phyloP scores from a whole-genome alignment of 2,888 invertebrate species.

The Perizoma flavofasciatum region DNA sequence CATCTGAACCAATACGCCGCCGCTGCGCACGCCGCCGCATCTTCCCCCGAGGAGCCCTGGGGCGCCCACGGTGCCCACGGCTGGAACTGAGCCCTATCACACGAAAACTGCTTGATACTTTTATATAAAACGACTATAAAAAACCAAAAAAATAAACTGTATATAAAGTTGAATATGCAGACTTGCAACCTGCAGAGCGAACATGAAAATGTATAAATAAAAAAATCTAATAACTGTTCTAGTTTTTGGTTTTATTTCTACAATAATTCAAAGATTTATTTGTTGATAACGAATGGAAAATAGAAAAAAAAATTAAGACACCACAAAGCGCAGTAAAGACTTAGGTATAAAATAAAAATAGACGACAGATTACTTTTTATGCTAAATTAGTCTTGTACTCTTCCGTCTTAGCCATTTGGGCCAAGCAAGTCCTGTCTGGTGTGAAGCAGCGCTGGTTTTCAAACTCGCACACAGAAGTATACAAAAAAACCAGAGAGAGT shows the following conservation, averaged over 20 bases:
- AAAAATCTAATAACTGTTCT: conserved; percentile 69
- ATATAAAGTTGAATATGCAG: conserved; percentile 78
- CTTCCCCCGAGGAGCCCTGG: conserved; percentile 76
- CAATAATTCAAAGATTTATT: not conserved
- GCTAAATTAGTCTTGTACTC: too few relatives aligned
- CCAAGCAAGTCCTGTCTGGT: too few relatives aligned
- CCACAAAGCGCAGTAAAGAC: too few relatives aligned
- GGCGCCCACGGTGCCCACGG: conserved; percentile 61
- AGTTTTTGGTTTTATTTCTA: conserved; percentile 41
- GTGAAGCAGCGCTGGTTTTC: too few relatives aligned
- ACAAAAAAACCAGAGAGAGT: too few relatives aligned
- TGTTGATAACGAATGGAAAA: not conserved
- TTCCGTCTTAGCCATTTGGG: too few relatives aligned
- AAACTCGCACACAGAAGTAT: too few relatives aligned
- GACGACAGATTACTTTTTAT: too few relatives aligned
- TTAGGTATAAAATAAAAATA: too few relatives aligned
- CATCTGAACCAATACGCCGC: conserved; percentile 73
- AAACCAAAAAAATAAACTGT: conserved; percentile 68
- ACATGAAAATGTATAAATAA: conserved; percentile 74
- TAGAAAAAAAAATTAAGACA: too few relatives aligned
- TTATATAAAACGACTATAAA: conserved; percentile 71
- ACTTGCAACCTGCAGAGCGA: conserved; percentile 71
- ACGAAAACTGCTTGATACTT: conserved; percentile 66
- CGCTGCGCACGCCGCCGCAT: conserved; percentile 75
- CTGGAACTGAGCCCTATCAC: conserved; percentile 71